phyloP scores from a whole-genome alignment of 1,140 invertebrate genomes.

The Drosophila setifemur region DNA sequence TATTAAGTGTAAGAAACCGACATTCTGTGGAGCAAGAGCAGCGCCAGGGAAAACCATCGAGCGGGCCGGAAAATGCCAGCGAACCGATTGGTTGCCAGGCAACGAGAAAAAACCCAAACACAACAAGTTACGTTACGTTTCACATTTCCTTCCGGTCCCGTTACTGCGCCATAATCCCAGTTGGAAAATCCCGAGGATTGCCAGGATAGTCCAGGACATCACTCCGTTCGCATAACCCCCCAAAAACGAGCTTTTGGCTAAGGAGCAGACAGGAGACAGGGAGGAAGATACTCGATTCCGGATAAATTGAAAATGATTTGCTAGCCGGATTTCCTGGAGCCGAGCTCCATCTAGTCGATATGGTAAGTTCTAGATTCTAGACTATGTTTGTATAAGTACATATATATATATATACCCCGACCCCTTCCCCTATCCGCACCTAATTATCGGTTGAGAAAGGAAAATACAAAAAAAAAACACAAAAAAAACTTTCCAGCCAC shows the following conservation, averaged over 20 bases:
- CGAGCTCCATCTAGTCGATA: background rate
- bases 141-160: conserved; percentile 72
- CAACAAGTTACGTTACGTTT: conserved; percentile 64
- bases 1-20: too few species aligned
- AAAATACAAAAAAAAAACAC: background rate
- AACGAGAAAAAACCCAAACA: conserved; percentile 65
- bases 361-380: conserved; percentile 34
- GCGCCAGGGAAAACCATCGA: background rate
- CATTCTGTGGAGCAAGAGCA: background rate
- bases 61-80: background rate
- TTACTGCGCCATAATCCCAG: conserved; percentile 47
- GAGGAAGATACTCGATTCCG: too few species aligned
- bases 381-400: background rate
- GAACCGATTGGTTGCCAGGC: conserved; percentile 61
- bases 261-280: too few species aligned
- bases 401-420: background rate
- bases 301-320: background rate
- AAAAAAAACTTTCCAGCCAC: conserved; percentile 25
- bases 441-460: conserved; percentile 2
- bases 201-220: background rate
- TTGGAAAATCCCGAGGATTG: conserved; percentile 29
- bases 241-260: background rate
- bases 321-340: conserved; percentile 10
- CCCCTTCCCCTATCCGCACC: background rate
- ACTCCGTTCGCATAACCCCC: background rate